Conservation (phyloP, 1,140 invertebrate genomes). For the Tribolium madens region DNA sequence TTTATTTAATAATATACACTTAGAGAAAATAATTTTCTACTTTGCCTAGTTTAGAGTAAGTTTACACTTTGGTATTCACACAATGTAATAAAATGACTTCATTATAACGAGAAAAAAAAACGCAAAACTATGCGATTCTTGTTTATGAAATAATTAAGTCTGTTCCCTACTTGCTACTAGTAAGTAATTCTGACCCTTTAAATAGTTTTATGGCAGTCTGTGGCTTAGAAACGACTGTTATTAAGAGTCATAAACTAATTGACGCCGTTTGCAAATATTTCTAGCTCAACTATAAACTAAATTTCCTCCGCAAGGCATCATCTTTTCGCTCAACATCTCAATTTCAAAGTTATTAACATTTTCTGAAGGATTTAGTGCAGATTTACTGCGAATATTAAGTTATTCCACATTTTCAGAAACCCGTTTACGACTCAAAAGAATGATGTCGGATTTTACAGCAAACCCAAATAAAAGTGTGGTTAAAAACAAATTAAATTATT, state of each 20-base stretch:
- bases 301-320: neutral
- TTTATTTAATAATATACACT: too few species aligned
- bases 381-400: neutral
- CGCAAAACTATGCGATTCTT: neutral
- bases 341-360: neutral
- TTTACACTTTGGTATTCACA: too few species aligned
- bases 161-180: neutral
- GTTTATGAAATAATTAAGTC: neutral
- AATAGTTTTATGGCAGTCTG: neutral
- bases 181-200: neutral
- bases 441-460: too few species aligned
- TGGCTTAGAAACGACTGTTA: neutral
- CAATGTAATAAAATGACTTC: too few species aligned
- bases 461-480: too few species aligned
- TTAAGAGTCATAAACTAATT: neutral
- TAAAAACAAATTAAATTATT: too few species aligned
- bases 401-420: neutral
- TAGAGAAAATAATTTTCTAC: too few species aligned
- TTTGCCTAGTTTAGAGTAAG: too few species aligned
- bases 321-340: neutral
- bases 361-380: neutral
- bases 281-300: neutral
- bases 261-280: neutral
- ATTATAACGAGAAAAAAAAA: neutral
- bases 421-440: too few species aligned